phyloP scores from a whole-genome alignment of 2,888 invertebrate genomes.

The Epinotia ramella region DNA sequence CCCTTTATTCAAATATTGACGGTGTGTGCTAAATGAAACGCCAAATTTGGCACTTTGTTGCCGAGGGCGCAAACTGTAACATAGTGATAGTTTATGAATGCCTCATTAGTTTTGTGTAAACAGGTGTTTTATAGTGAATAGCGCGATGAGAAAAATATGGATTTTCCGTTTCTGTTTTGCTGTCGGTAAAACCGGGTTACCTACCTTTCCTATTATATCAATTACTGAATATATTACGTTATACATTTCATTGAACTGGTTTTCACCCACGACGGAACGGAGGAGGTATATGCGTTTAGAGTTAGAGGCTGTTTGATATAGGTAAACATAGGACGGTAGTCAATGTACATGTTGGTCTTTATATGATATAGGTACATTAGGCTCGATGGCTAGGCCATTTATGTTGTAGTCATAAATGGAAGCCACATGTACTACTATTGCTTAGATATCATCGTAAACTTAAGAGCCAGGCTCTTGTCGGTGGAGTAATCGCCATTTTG shows the following conservation, averaged over 20 bases:
- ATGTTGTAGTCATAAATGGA: too few relatives aligned
- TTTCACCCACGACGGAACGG: neutral
- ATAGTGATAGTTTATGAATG: constrained; percentile 35
- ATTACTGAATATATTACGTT: neutral
- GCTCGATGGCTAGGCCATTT: too few relatives aligned
- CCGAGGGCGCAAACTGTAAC: constrained; percentile 33
- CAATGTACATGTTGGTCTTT: too few relatives aligned
- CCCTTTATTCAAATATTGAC: constrained; percentile 73
- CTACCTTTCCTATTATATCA: neutral
- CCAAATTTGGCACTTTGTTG: constrained; percentile 54
- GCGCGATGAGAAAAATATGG: constrained; percentile 7
- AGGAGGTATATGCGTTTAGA: too few relatives aligned
- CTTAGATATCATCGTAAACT: too few relatives aligned
- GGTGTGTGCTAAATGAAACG: constrained; percentile 66
- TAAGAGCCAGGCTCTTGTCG: too few relatives aligned
- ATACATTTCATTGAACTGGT: neutral
- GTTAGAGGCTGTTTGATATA: too few relatives aligned
- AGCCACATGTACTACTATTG: too few relatives aligned
- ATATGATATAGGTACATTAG: too few relatives aligned
- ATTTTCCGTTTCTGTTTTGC: constrained; percentile 1
- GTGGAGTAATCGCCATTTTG: too few relatives aligned
- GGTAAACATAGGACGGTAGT: too few relatives aligned
- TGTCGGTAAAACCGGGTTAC: constrained; percentile 13
- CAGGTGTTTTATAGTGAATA: constrained; percentile 31
- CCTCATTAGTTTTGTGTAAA: constrained; percentile 38